Evolutionary conservation across 2,113 vertebrate species (phyloP), one percentile per base, ranked within the genome.

Genomic region (Prunella himalayana): DNA sequence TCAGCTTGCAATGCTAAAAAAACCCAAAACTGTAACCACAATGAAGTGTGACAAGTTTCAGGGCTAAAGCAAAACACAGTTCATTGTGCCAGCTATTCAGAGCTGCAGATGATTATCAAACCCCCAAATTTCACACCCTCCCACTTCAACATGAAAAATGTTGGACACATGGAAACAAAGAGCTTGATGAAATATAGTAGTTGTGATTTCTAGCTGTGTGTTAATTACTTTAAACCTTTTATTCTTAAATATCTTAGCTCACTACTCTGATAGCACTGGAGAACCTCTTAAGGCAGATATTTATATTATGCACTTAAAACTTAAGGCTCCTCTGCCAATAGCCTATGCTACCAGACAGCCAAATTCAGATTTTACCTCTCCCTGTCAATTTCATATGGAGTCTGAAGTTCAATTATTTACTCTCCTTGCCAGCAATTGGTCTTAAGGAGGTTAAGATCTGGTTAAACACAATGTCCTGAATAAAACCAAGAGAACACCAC

Each of bases 11-110:
- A 28, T 44, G 53, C 90, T 96, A 82, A 86, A 87, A 96, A 85
- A 90, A n/a, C n/a, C 24, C 57, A 60, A 60, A 60, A 60, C 68
- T 7, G 39, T 51, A 76, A 88, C 75, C 95, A 92, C 92, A 95
- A 78, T 0, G 13, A 77, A 95, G 76, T 85, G 75, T 23, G 81
- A 81, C 27, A 96, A 88, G 80, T 73, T 95, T 86, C 86, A 97
- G 95, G 85, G 94, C 94, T 94, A 94, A 95, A 94, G 95, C 81
- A 90, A 95, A 91, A 95, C 84, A 82, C 82, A 94, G 94, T 78
- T 95, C 47, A 44, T 53, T 50, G 72, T 91, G 94, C 82, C 94
- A 88, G 53, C 76, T 64, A 85, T 76, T 80, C 49, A 83, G 87
- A 90, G 89, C 88, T 89, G 77, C 42, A 86, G 86, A 82, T 85